phyloP scores from a whole-genome alignment of 2,888 invertebrate species.

The Caenorhabditis wallacei region DNA sequence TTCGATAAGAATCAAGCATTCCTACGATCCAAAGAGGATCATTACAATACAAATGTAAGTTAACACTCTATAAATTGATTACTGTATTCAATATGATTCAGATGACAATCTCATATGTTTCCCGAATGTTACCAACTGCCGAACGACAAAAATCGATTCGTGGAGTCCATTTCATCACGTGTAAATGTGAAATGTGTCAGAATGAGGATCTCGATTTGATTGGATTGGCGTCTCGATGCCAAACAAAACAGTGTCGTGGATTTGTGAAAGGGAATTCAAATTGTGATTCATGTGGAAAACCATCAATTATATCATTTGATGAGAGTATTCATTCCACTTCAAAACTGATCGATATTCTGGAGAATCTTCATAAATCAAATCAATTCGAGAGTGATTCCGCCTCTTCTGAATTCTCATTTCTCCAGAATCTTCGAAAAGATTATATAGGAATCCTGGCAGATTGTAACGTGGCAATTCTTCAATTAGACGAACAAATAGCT shows the following conservation, averaged over 20 bases:
- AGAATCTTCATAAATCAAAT: constrained; percentile 24
- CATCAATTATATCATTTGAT: neutral
- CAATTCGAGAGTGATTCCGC: neutral
- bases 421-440: constrained; percentile 17
- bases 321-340: constrained; percentile 18
- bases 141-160: constrained; percentile 33
- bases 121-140: constrained; percentile 58
- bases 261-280: neutral
- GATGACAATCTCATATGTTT: constrained; percentile 58
- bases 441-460: constrained; percentile 32
- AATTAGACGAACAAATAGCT: constrained; percentile 53
- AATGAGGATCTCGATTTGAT: constrained; percentile 44
- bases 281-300: neutral
- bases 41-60: constrained; percentile 23
- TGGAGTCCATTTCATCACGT: constrained; percentile 52
- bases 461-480: constrained; percentile 55
- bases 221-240: constrained; percentile 31
- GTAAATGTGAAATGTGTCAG: constrained; percentile 47
- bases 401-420: neutral
- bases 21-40: constrained; percentile 10
- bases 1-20: constrained; percentile 42
- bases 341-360: constrained; percentile 32
- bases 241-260: constrained; percentile 16
- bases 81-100: constrained; percentile 10
- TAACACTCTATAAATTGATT: neutral